These are phyloP conservation scores for Spondyliosoma cantharus DNA, from an alignment of 2,797 vertebrate genomes.

Conservation along the genomic window DNA sequence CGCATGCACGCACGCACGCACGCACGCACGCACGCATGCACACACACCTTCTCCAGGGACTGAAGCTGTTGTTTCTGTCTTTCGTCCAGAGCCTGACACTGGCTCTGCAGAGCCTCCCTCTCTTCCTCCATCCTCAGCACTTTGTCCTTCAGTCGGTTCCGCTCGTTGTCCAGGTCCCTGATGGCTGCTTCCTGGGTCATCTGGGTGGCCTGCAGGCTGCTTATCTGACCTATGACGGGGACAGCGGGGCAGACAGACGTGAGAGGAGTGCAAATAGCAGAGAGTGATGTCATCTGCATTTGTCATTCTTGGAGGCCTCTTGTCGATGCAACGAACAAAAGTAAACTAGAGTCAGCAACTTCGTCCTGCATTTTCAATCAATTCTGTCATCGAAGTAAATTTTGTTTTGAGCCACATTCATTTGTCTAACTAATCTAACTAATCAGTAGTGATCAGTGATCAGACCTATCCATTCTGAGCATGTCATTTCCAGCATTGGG, in stretches of 20 bases:
- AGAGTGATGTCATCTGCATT: constrained; percentile 1
- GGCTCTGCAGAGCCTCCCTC: constrained; percentile 90
- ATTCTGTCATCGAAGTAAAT: not conserved
- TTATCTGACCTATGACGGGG: constrained; percentile 91
- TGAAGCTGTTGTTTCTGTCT: constrained; percentile 93
- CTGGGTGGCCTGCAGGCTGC: constrained; percentile 97
- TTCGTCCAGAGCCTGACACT: constrained; percentile 92
- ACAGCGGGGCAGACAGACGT: not conserved
- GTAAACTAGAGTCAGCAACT: not conserved
- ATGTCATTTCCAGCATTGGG: too few species aligned
- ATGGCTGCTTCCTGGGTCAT: constrained; percentile 98
- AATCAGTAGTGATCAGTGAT: too few species aligned
- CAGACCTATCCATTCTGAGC: too few species aligned
- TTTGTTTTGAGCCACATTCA: not conserved
- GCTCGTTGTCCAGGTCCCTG: constrained; percentile 97
- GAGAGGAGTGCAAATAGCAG: not conserved
- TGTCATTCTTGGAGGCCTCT: not conserved
- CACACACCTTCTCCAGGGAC: constrained; percentile 91
- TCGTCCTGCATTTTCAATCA: not conserved
- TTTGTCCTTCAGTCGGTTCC: constrained; percentile 93
- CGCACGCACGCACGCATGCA: not conserved
- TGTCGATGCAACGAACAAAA: not conserved
- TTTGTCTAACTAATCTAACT: too few species aligned
- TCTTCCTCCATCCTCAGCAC: constrained; percentile 94
- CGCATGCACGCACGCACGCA: not conserved